Conservation (phyloP, 2,797 vertebrate genomes). For the Coendou prehensilis region DNA sequence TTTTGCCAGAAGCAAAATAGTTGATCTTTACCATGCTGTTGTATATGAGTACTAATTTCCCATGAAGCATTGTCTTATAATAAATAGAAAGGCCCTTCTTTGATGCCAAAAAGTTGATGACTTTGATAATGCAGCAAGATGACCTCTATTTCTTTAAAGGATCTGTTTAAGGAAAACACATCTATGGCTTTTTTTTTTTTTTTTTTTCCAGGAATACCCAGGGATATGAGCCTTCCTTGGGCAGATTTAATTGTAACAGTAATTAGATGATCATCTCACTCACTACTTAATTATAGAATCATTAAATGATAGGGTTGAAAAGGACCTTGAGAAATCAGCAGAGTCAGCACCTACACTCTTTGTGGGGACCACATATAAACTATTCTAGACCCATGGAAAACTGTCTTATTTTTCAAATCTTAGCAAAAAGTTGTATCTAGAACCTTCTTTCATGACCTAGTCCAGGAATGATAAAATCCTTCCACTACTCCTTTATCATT, state of each 20-base stretch:
- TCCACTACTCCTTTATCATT: background rate
- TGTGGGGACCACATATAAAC: background rate
- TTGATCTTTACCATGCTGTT: conserved; percentile 85
- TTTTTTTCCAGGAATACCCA: conserved; percentile 82
- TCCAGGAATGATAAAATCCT: background rate
- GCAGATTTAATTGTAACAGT: conserved; percentile 89
- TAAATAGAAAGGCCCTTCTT: conserved; percentile 66
- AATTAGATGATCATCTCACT: conserved; percentile 88
- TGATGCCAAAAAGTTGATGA: conserved; percentile 72
- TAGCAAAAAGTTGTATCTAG: background rate
- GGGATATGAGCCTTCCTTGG: conserved; percentile 83
- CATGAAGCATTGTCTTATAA: conserved; percentile 69
- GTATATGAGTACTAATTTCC: conserved; percentile 85
- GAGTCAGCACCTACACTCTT: background rate
- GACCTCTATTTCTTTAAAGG: conserved; percentile 79
- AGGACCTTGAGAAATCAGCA: conserved; percentile 70
- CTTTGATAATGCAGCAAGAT: conserved; percentile 76
- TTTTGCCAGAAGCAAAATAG: conserved; percentile 88
- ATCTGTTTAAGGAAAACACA: conserved; percentile 82
- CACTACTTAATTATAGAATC: conserved; percentile 86
- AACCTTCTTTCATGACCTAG: background rate
- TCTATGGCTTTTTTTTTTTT: conserved; percentile 78
- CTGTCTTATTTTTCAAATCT: background rate
- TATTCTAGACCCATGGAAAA: background rate
- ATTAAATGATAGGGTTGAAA: conserved; percentile 46